These are phyloP conservation scores for Thelaira solivaga DNA, from an alignment of 2,888 invertebrate genomes.

Conservation along the genomic window DNA sequence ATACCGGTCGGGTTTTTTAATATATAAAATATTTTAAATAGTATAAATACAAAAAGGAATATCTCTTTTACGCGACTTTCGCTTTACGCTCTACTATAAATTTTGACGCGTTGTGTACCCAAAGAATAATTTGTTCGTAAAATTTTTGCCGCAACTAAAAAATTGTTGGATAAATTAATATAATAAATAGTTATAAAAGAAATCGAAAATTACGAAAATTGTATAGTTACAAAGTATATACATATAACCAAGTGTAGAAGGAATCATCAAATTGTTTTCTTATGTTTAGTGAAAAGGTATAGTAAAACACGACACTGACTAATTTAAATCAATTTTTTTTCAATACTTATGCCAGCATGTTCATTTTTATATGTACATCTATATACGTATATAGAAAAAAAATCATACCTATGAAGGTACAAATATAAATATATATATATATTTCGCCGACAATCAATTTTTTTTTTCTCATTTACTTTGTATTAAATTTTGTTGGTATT, in stretches of 20 bases:
- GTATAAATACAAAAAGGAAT: not conserved
- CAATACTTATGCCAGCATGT: too few relatives aligned
- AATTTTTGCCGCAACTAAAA: slow-evolving; percentile 48
- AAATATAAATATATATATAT: not conserved
- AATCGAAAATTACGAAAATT: not conserved
- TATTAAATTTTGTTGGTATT: slow-evolving; percentile 4
- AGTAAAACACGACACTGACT: too few relatives aligned
- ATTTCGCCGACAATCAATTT: slow-evolving; percentile 27
- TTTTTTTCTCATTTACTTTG: slow-evolving; percentile 18
- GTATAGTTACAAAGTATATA: not conserved
- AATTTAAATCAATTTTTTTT: too few relatives aligned
- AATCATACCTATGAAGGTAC: not conserved
- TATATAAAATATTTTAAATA: slow-evolving; percentile 6
- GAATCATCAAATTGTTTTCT: not conserved
- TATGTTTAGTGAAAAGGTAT: slow-evolving; percentile 17
- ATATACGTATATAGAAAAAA: not conserved
- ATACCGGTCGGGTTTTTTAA: slow-evolving; percentile 33
- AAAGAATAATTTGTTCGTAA: slow-evolving; percentile 8
- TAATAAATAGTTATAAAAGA: not conserved
- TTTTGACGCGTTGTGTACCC: slow-evolving; percentile 51
- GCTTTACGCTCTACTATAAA: slow-evolving; percentile 4
- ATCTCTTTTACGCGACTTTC: not conserved
- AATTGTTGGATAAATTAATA: not conserved
- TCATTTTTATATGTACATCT: too few relatives aligned
- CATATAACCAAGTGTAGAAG: not conserved